Evolutionary conservation across 2,888 invertebrate genomes (phyloP), one percentile per base, ranked within the genome.

Genomic region (Nephrotoma flavescens): DNA sequence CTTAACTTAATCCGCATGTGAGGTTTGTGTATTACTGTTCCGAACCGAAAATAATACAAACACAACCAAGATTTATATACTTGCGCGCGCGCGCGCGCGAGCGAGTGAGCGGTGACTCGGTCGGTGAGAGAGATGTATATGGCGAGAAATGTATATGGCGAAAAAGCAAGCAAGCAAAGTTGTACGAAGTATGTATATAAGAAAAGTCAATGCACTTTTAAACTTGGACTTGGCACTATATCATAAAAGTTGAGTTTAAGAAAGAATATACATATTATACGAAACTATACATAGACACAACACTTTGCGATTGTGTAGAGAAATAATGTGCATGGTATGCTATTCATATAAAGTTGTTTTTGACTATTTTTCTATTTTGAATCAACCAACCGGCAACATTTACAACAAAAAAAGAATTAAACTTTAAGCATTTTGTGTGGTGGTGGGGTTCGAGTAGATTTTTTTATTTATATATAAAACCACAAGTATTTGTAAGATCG

Each of bases 211-310:
- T 85, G 85, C 85, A 85, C 85, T 85, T 85, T 85, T 85, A 85
- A 85, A 85, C 85, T 85, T 85, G 85, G 85, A 85, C 85, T 85
- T 85, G 85, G 85, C 85, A 85, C 42, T 84, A 84, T 84, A 84
- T 84, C 84, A 84, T 42, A 42, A 84, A 84, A 42, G 71, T 71
- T 71, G 71, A 71, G 11, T 71, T 71, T 71, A 15, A n/a, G 52
- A 71, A 31, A 31, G 71, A 71, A 31, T 47, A 44, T n/a, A n/a
- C n/a, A n/a, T 9, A 44, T 31, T 31, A 44, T 44, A 9, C 44
- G 11, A 44, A 44, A 2, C 44, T 44, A 44, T 44, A 44, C 11
- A 71, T 31, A 71, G 7, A 71, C 19, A 71, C 19, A 31, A 71
- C 71, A 71, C 31, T 71, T 71, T 71, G 71, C 71, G 71, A 4